These are phyloP conservation scores for Hestina assimilis DNA, from an alignment of 1,140 invertebrate genomes.

Conservation along the genomic window DNA sequence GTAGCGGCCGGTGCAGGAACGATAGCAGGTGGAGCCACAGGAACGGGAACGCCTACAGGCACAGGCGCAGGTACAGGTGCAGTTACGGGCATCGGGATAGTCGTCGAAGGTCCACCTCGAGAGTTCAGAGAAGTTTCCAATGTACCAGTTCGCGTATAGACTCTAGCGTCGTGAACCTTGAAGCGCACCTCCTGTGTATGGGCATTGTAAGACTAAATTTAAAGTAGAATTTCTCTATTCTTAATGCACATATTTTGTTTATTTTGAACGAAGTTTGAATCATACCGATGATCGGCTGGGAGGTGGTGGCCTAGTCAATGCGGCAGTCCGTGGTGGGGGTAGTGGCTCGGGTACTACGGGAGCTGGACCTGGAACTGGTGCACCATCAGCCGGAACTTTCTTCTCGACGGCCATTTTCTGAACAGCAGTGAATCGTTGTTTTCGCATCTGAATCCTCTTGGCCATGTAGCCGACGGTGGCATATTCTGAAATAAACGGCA, in stretches of 20 bases:
- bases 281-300: slow-evolving; percentile 61
- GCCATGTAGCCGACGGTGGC: slow-evolving; percentile 97
- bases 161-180: slow-evolving; percentile 94
- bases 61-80: background rate
- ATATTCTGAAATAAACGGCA: slow-evolving; percentile 84
- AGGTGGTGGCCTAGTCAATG: slow-evolving; percentile 58
- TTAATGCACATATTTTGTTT: background rate
- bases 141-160: slow-evolving; percentile 91
- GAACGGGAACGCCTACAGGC: slow-evolving; percentile 25
- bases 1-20: slow-evolving; percentile 48
- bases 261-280: background rate
- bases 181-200: slow-evolving; percentile 91
- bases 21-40: slow-evolving; percentile 50
- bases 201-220: slow-evolving; percentile 46
- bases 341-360: slow-evolving; percentile 86
- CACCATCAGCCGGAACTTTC: slow-evolving; percentile 84
- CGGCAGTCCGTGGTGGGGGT: slow-evolving; percentile 82
- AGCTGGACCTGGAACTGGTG: slow-evolving; percentile 83
- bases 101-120: slow-evolving; percentile 55
- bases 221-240: slow-evolving; percentile 18
- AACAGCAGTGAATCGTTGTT: slow-evolving; percentile 91
- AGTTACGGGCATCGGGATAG: background rate
- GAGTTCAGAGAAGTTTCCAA: slow-evolving; percentile 92
- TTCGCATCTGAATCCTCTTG: slow-evolving; percentile 96
- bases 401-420: slow-evolving; percentile 95